phyloP scores from a whole-genome alignment of 1,140 invertebrate species.

The Apis dorsata region DNA sequence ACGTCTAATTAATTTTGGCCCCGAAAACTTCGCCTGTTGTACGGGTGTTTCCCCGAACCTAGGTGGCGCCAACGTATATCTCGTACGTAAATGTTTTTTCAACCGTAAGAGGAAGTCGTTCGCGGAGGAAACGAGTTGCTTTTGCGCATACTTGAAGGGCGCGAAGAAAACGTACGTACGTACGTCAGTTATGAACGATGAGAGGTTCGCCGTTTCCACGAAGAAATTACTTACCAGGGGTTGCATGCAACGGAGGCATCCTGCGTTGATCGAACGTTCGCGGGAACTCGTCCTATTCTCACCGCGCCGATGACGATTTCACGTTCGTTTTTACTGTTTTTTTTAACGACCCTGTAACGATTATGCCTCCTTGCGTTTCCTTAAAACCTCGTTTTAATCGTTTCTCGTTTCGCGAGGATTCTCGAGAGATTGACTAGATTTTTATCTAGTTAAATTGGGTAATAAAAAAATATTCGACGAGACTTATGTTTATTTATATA shows the following conservation, averaged over 20 bases:
- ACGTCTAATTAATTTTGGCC: not conserved
- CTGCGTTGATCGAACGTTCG: slow-evolving; percentile 7
- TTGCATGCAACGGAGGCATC: slow-evolving; percentile 19
- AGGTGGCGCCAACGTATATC: no score
- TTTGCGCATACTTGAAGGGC: not conserved
- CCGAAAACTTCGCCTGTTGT: not conserved
- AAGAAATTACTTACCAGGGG: slow-evolving; percentile 46
- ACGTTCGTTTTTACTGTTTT: not conserved
- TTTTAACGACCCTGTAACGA: not conserved
- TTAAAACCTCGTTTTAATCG: not conserved
- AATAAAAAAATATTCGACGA: no score
- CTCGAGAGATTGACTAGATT: no score
- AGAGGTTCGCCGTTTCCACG: slow-evolving; percentile 26
- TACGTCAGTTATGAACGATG: slow-evolving; percentile 13
- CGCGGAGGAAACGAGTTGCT: not conserved
- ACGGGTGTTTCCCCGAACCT: no score
- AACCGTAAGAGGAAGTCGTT: not conserved
- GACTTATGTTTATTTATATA: no score
- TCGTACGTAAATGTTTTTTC: not conserved
- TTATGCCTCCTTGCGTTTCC: not conserved
- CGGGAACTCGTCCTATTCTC: slow-evolving; percentile 27
- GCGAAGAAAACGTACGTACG: not conserved
- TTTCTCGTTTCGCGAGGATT: not conserved
- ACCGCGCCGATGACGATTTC: slow-evolving; percentile 2
- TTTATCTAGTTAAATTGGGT: no score